Evolutionary conservation across 2,888 invertebrate genomes (phyloP).

Genomic region (Plagodis dolabraria): DNA sequence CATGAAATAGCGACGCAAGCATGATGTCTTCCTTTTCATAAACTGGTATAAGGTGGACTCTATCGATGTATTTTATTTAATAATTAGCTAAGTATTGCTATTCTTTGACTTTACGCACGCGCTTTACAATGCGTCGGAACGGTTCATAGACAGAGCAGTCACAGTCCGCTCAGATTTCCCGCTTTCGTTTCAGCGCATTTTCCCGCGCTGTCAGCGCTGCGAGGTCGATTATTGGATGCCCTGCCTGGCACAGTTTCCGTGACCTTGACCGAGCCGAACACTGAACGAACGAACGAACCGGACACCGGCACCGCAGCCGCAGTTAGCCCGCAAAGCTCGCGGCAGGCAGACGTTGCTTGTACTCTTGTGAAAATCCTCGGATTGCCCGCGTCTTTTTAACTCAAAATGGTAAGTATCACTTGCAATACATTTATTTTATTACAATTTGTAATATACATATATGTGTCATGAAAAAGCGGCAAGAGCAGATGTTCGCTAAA

Average conservation of each 20-base stretch:
- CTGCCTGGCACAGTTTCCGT: conserved; percentile 72
- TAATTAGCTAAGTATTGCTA: too few relatives aligned
- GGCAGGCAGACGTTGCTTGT: conserved; percentile 45
- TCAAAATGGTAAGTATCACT: conserved; percentile 68
- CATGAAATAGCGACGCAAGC: too few relatives aligned
- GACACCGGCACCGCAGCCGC: conserved; percentile 45
- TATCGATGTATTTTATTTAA: too few relatives aligned
- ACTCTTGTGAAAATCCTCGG: conserved; percentile 29
- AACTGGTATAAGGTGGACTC: too few relatives aligned
- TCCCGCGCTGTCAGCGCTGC: conserved; percentile 65
- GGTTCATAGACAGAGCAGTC: too few relatives aligned
- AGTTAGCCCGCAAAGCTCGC: conserved; percentile 69
- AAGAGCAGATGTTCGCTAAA: not conserved
- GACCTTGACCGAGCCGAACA: conserved; percentile 71
- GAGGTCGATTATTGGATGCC: conserved; percentile 57
- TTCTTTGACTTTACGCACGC: too few relatives aligned
- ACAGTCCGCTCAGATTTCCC: conserved; percentile 40
- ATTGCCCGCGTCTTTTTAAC: conserved; percentile 55
- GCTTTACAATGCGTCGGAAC: too few relatives aligned
- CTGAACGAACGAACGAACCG: too few relatives aligned
- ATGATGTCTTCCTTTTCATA: too few relatives aligned
- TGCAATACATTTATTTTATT: not conserved
- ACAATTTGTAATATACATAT: not conserved
- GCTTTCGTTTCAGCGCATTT: conserved; percentile 45
- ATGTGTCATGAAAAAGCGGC: not conserved